Conservation (phyloP, 37 sponge, comb jelly and placozoan genomes). For the Theonella swinhoei region DNA sequence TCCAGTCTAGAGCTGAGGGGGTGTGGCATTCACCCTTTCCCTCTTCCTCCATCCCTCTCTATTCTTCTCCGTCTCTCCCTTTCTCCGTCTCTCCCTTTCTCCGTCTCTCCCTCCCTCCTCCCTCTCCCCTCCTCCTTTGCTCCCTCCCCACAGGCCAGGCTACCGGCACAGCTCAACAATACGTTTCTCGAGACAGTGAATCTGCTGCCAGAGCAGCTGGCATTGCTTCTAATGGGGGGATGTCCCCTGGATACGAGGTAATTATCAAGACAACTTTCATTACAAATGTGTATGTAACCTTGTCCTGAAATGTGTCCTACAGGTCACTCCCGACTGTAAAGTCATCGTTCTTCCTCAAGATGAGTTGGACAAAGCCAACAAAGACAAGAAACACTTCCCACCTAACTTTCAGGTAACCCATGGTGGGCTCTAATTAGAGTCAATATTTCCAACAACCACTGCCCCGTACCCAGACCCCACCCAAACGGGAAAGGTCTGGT, state of each 20-base stretch:
- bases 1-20: no score
- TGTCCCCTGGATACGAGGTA: slow-evolving; percentile 21
- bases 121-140: no score
- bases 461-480: no score
- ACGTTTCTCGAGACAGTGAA: slow-evolving; percentile 7
- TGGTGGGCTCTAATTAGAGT: background rate
- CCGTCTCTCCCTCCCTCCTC: no score
- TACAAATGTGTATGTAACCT: background rate
- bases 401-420: slow-evolving; percentile 71
- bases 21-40: no score
- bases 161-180: background rate
- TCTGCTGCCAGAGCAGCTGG: background rate
- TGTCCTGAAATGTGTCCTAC: no score
- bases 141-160: slow-evolving; percentile 17
- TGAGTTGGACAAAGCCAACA: slow-evolving; percentile 92
- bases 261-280: background rate
- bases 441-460: background rate
- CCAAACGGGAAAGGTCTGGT: no score
- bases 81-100: no score
- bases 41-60: background rate
- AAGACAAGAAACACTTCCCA: slow-evolving; percentile 85
- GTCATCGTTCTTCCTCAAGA: slow-evolving; percentile 69
- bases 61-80: background rate
- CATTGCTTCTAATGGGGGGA: slow-evolving; percentile 27
- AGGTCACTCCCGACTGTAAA: slow-evolving; percentile 33